phyloP scores from a whole-genome alignment of 2,113 vertebrate genomes.

The Mobula hypostoma region DNA sequence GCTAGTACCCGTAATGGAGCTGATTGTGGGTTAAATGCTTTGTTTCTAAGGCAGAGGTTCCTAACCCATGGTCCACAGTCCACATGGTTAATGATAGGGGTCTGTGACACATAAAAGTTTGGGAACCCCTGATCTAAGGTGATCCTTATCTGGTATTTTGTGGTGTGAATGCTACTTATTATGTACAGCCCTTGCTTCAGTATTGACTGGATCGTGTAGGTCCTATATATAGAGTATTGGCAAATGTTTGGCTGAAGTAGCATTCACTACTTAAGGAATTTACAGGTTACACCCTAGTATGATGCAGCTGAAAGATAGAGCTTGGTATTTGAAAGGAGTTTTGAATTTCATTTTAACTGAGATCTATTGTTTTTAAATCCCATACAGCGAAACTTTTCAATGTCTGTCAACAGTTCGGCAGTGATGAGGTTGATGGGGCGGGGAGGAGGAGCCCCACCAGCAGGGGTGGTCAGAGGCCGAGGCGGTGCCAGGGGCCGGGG shows the following conservation, averaged over 20 bases:
- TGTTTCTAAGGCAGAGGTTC: no score
- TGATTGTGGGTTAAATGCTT: no score
- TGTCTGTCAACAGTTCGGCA: constrained; percentile 88
- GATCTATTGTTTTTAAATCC: background rate
- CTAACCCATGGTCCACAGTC: no score
- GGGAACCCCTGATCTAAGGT: no score
- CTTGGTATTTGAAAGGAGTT: background rate
- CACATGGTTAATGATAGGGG: no score
- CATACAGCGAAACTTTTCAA: constrained; percentile 83
- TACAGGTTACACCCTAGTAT: background rate
- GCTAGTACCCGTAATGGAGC: no score
- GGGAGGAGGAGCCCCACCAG: constrained; percentile 62
- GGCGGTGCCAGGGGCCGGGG: constrained; percentile 74
- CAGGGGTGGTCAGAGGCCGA: constrained; percentile 69
- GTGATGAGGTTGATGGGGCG: constrained; percentile 88
- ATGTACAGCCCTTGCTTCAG: no score
- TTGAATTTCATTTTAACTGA: background rate
- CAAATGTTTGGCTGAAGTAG: background rate
- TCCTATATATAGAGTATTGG: background rate
- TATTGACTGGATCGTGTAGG: no score
- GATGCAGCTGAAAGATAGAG: background rate
- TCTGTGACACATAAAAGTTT: no score
- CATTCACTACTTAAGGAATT: constrained; percentile 3
- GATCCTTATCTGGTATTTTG: no score
- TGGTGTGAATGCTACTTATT: no score